Conservation (phyloP, 2,888 invertebrate species). For the Panopea generosa region DNA sequence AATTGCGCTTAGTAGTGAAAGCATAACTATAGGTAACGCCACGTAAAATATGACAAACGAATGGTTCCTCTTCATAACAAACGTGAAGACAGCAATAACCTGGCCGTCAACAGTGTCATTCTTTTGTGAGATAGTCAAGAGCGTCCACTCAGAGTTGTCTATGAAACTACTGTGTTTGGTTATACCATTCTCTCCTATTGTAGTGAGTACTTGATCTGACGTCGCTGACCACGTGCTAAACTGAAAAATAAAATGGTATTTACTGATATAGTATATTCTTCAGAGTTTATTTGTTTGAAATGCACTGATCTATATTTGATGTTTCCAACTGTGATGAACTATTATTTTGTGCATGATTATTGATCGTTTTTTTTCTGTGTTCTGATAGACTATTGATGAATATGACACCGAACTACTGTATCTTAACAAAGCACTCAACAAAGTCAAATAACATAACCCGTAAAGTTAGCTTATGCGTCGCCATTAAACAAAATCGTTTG, state of each 20-base stretch:
- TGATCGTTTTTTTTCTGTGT: no score
- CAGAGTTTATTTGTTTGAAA: no score
- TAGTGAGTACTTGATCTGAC: conserved; percentile 31
- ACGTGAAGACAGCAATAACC: conserved; percentile 29
- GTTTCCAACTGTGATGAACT: no score
- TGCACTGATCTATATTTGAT: no score
- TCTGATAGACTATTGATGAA: no score
- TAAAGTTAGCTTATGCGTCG: no score
- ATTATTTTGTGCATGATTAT: no score
- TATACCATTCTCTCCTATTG: conserved; percentile 39
- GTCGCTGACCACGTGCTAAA: conserved; percentile 51
- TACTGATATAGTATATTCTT: no score
- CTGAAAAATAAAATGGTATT: conserved; percentile 27
- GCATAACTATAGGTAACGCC: conserved; percentile 42
- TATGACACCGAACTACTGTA: no score
- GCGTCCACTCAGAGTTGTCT: conserved; percentile 51
- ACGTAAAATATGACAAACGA: conserved; percentile 48
- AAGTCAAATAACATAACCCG: no score
- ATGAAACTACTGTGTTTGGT: conserved; percentile 34
- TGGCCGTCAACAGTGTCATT: conserved; percentile 33
- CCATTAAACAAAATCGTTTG: no score
- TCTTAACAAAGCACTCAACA: no score
- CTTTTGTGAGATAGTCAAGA: conserved; percentile 18
- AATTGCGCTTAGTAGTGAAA: conserved; percentile 35
- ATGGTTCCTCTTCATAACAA: conserved; percentile 43